Percentiles rank a stretch among this genome's conserved stretches.
phyloP scores from a whole-genome alignment of 2,888 invertebrate species.

The Erynnis tages region DNA sequence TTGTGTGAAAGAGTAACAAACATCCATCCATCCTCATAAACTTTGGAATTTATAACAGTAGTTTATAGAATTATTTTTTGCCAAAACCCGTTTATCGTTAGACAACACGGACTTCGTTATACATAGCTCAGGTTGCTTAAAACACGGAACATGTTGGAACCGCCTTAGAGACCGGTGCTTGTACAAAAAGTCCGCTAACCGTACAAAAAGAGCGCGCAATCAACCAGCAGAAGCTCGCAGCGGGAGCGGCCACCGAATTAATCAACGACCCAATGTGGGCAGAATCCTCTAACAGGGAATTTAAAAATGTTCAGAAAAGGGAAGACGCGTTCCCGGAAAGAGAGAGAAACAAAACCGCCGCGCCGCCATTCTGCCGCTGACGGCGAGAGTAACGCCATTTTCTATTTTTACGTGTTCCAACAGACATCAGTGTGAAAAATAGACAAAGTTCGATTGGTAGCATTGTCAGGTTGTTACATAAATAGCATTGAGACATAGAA shows the following conservation, averaged over 20 bases:
- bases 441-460: no score
- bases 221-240: constrained; percentile 64
- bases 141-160: constrained; percentile 14
- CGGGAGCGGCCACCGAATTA: constrained; percentile 73
- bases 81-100: constrained; percentile 12
- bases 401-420: no score
- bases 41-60: no score
- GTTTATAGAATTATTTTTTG: constrained; percentile 17
- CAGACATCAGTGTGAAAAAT: no score
- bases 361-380: constrained; percentile 72
- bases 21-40: no score
- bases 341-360: constrained; percentile 62
- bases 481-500: no score
- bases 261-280: constrained; percentile 71
- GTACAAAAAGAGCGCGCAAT: constrained; percentile 55
- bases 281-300: constrained; percentile 50
- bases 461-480: no score
- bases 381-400: constrained; percentile 71
- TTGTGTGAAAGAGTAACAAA: no score
- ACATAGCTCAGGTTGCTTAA: constrained; percentile 12
- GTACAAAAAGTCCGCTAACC: constrained; percentile 1
- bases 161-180: constrained; percentile 33
- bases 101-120: constrained; percentile 8
- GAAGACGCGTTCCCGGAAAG: constrained; percentile 60
- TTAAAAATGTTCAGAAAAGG: constrained; percentile 59